phyloP scores from a whole-genome alignment of 2,113 vertebrate species.

The Blennius ocellaris region DNA sequence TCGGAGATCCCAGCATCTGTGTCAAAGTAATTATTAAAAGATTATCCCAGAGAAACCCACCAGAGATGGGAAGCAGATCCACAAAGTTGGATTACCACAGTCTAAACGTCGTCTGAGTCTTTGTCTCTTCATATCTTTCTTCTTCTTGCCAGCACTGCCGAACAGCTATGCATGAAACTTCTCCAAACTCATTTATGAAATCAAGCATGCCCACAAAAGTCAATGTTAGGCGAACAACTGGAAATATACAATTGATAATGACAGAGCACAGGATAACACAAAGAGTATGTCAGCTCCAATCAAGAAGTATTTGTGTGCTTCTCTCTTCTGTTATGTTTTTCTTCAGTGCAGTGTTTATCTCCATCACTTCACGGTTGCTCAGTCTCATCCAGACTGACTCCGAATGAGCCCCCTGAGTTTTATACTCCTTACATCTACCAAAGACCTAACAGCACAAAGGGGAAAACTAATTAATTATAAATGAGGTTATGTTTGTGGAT shows the following conservation, averaged over 20 bases:
- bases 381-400: constrained; percentile 57
- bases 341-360: constrained; percentile 45
- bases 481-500: constrained; percentile 43
- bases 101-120: constrained; percentile 35
- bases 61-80: constrained; percentile 37
- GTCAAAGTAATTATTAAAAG: constrained; percentile 64
- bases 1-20: constrained; percentile 57
- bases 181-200: constrained; percentile 1
- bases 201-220: constrained; percentile 1
- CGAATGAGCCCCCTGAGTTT: constrained; percentile 41
- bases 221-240: constrained; percentile 8
- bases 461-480: constrained; percentile 55
- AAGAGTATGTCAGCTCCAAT: constrained; percentile 52
- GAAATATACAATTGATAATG: constrained; percentile 19
- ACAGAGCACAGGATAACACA: constrained; percentile 42
- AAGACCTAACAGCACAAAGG: constrained; percentile 50
- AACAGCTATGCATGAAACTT: neutral
- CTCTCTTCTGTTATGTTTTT: constrained; percentile 33
- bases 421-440: constrained; percentile 27
- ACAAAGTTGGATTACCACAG: constrained; percentile 39
- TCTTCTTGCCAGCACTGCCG: constrained; percentile 13
- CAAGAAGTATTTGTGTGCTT: constrained; percentile 34
- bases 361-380: constrained; percentile 35
- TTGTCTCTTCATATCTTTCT: constrained; percentile 12
- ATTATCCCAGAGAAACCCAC: constrained; percentile 54